Evolutionary conservation across 1,140 invertebrate species (phyloP).

Genomic region (Arion vulgaris): DNA sequence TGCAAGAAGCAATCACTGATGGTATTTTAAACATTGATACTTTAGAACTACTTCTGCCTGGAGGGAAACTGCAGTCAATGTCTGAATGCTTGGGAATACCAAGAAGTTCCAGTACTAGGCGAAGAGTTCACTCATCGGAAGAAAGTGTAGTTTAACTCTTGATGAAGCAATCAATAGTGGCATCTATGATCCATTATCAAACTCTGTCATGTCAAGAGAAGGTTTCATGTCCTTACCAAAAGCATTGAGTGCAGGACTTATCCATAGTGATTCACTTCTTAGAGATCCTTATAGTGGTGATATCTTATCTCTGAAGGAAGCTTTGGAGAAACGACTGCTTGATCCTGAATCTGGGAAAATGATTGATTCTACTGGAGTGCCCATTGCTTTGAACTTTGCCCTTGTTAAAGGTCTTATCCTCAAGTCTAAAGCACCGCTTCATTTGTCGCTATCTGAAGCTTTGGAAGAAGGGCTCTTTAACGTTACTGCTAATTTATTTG

Average conservation of each 20-base stretch:
- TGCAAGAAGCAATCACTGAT: slow-evolving; percentile 81
- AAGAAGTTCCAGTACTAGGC: slow-evolving; percentile 21
- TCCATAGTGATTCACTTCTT: slow-evolving; percentile 80
- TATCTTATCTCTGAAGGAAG: slow-evolving; percentile 86
- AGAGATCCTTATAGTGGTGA: slow-evolving; percentile 80
- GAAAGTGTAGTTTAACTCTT: slow-evolving; percentile 78
- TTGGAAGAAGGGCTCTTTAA: slow-evolving; percentile 87
- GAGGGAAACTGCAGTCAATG: slow-evolving; percentile 41
- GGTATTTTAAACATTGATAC: slow-evolving; percentile 84
- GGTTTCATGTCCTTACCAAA: slow-evolving; percentile 72
- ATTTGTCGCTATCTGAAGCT: slow-evolving; percentile 87
- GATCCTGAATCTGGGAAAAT: slow-evolving; percentile 81
- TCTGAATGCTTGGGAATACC: slow-evolving; percentile 41
- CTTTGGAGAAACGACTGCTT: slow-evolving; percentile 85
- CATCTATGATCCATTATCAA: slow-evolving; percentile 84
- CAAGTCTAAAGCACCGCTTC: slow-evolving; percentile 85
- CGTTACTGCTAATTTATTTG: slow-evolving; percentile 81
- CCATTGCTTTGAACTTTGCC: slow-evolving; percentile 88
- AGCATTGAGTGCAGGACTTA: slow-evolving; percentile 87
- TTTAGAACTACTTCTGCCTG: slow-evolving; percentile 42
- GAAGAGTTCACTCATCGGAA: slow-evolving; percentile 44
- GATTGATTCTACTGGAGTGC: slow-evolving; percentile 78
- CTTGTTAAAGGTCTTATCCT: slow-evolving; percentile 87
- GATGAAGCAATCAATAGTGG: slow-evolving; percentile 86
- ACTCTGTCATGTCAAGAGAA: slow-evolving; percentile 54